Evolutionary conservation across 1,140 invertebrate genomes (phyloP), one percentile per base, ranked within the genome.

Genomic region (Pseudomyrmex gracilis): DNA sequence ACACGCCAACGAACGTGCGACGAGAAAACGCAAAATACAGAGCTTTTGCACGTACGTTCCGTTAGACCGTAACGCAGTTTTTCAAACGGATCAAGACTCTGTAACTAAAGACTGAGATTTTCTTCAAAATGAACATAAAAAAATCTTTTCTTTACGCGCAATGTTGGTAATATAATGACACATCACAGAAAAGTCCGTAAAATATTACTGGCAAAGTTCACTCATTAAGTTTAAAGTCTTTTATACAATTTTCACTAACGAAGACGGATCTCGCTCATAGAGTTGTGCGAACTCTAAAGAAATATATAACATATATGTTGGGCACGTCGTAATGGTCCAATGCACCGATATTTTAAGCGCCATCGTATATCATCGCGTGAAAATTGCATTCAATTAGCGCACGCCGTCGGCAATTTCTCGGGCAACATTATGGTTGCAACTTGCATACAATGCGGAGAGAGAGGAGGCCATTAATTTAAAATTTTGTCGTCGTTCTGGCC

Each of bases 391-490:
- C 8, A 64, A 76, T 76, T 76, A 66, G n/a, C 73, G 7, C 15
- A 24, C 43, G 20, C 71, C 34, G 9, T n/a, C 47, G 24, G 15
- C 20, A 9, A 13, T 61, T 47, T 20, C 12, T 4, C 57, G 51
- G 12, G n/a, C 10, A 53, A 60, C n/a, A 63, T 17, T 74, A 66
- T 67, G 34, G 24, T 66, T 76, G 15, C 24, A 64, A 13, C 47
- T 13, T 20, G 13, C 12, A n/a, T 5, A 57, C 70, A 60, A 83
- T 83, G 82, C 66, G 49, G 49, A 58, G 45, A 49, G 49, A 3
- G 57, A 34, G 34, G 43, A 10, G 53, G 55, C 43, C 55, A 73
- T 85, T 83, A 83, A 68, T 83, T 76, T 74, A 47, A 70, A 83
- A 85, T 85, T 78, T 86, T 12, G 51, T 66, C 22, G 47, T 53